Conservation (phyloP, 2,113 vertebrate species). For the Ochotona curzoniae region DNA sequence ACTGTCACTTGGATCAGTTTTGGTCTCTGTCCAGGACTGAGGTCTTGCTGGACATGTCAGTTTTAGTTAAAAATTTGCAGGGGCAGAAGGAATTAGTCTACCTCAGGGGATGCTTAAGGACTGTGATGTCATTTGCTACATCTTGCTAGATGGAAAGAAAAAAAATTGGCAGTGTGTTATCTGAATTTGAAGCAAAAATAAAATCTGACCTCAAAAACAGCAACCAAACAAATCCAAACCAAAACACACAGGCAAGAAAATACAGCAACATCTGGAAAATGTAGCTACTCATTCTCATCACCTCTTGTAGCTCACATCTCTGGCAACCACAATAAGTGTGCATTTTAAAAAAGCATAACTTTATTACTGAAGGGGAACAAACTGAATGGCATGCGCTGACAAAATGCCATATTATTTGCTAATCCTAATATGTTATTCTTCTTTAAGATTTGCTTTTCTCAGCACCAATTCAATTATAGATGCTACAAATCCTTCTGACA, state of each 20-base stretch:
- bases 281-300: constrained; percentile 39
- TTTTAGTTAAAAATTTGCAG: constrained; percentile 21
- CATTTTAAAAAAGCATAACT: constrained; percentile 80
- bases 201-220: constrained; percentile 76
- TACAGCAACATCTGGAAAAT: background rate
- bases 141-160: background rate
- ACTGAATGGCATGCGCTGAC: constrained; percentile 85
- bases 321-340: constrained; percentile 72
- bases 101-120: background rate
- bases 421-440: constrained; percentile 95
- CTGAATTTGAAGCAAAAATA: background rate
- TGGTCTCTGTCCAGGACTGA: background rate
- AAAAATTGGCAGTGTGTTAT: background rate
- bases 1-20: background rate
- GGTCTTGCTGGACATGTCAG: constrained; percentile 13
- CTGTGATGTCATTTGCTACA: background rate
- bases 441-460: constrained; percentile 93
- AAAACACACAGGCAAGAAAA: constrained; percentile 19
- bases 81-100: background rate
- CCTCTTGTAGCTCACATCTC: constrained; percentile 55
- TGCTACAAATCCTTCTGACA: constrained; percentile 96
- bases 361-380: constrained; percentile 82
- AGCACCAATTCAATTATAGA: constrained; percentile 97
- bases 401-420: constrained; percentile 93
- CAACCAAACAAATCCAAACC: background rate